Base-by-base conservation (phyloP, 2,888 invertebrate genomes). In the Drosophila suboccidentalis region DNA sequence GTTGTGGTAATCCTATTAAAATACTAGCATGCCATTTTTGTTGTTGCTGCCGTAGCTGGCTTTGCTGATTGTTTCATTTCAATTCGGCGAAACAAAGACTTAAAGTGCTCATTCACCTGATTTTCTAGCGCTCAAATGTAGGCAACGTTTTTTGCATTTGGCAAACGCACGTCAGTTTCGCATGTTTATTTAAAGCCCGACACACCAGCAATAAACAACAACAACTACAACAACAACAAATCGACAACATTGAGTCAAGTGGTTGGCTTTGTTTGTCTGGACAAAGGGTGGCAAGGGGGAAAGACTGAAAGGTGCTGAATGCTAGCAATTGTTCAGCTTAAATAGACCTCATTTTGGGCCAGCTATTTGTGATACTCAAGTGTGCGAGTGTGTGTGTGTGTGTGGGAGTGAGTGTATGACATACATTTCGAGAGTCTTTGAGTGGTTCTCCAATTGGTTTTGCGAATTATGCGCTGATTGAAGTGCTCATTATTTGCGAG, bases 61-160 rank as follows among this genome's bases (percentile, higher is more conserved):
- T 69, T 49, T 55, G 55, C 64, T 82, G 85, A 82, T 83, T 82
- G 75, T 90, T 87, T 86, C 79, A 79, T 87, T 87, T 81, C 76
- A 80, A 89, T 87, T 85, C 80, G 78, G 63, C 80, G 87, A 88
- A 88, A 87, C 90, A 87, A 87, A 90, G 82, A 81, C 81, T 90
- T 81, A 81, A 90, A 87, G 83, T 90, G 86, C 81, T 80, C 83
- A 82, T 89, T 87, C 87, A 87, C 87, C 87, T 89, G 87, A 86
- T 88, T 87, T 89, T 72, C 80, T 74, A 71, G 79, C 82, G 75
- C 60, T 43, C 38, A 54, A 61, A 64, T 58, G 76, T 74, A 66
- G 59, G 77, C 78, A 75, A 66, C 75, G 72, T 62, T 70, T 71
- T 77, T 72, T 63, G 75, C 67, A 70, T 72, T 69, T 69, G 46